These are phyloP conservation scores for Solenodon paradoxus DNA, from an alignment of 2,113 vertebrate genomes.

Conservation along the genomic window DNA sequence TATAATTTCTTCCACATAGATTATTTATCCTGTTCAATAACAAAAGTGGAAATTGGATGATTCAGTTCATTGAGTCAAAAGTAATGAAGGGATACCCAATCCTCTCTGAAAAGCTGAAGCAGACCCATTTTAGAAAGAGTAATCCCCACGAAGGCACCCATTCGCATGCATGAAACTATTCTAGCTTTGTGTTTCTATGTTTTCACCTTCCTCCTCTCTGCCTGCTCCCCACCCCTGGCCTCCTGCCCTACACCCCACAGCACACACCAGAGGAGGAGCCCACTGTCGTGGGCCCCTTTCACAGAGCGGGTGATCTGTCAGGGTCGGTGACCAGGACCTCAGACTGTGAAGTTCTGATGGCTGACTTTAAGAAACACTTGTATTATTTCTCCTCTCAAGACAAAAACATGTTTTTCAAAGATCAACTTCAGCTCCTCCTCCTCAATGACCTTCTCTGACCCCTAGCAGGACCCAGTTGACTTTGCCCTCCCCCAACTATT, in stretches of 20 bases:
- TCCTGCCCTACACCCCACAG: rapidly evolving
- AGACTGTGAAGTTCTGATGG: neutral
- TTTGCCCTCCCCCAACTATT: neutral
- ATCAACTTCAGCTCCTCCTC: neutral
- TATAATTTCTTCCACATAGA: neutral
- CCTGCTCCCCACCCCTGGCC: neutral
- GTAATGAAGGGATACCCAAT: neutral
- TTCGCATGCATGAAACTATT: neutral
- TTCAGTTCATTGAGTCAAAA: neutral
- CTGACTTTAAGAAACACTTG: neutral
- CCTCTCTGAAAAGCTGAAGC: neutral
- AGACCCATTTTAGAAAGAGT: neutral
- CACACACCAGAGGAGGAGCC: neutral
- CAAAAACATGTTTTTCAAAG: neutral
- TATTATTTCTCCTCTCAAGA: neutral
- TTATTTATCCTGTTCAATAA: neutral
- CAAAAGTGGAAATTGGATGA: neutral
- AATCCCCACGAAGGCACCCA: neutral
- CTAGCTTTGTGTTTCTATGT: neutral
- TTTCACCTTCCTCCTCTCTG: neutral
- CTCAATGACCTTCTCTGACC: neutral
- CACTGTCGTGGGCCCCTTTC: neutral
- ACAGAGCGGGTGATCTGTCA: neutral
- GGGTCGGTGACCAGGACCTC: neutral
- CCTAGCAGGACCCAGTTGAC: neutral